phyloP scores from a whole-genome alignment of 2,888 invertebrate genomes.

The Gastrophysa polygoni region DNA sequence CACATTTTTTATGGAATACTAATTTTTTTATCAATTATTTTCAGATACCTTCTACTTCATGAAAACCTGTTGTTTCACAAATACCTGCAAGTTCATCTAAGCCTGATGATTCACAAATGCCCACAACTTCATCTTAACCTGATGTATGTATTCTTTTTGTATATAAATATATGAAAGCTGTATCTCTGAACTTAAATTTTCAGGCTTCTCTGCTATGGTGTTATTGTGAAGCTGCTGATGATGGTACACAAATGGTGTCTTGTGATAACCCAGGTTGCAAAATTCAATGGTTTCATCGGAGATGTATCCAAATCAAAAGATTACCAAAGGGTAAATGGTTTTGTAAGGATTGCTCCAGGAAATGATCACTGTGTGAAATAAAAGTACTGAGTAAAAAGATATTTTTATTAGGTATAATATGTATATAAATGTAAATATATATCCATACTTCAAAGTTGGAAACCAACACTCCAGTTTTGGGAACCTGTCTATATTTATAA shows the following conservation, averaged over 20 bases:
- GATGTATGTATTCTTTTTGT: neutral
- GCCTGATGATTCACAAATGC: neutral
- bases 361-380: neutral
- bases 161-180: neutral
- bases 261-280: neutral
- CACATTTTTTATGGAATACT: neutral
- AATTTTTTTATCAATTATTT: neutral
- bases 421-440: too few relatives aligned
- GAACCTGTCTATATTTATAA: too few relatives aligned
- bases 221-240: neutral
- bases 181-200: neutral
- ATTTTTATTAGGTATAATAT: too few relatives aligned
- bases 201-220: neutral
- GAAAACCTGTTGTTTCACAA: neutral
- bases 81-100: neutral
- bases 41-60: neutral
- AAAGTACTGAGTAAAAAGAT: too few relatives aligned
- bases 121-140: neutral
- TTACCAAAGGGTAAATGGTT: conserved; percentile 2
- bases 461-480: too few relatives aligned
- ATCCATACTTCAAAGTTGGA: too few relatives aligned
- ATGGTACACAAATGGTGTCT: neutral
- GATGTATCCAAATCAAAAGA: neutral
- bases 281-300: conserved; percentile 2
- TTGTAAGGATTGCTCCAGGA: neutral